Base-by-base conservation (phyloP, 2,113 vertebrate species). In the Catagonus wagneri region DNA sequence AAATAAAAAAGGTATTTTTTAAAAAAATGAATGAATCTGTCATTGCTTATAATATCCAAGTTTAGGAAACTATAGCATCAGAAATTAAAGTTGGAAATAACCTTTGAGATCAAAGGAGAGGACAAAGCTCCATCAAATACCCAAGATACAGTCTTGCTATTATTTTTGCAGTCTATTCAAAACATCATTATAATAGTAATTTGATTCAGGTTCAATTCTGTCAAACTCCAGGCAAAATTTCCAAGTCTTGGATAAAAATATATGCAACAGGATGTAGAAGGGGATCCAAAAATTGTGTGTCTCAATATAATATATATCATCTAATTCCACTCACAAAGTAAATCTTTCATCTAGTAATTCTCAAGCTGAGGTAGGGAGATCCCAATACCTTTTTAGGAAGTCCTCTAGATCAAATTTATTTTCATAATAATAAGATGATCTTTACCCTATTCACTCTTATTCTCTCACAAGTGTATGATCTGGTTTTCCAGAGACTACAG, bases 111-210 rank as follows among this genome's bases (percentile, higher is more conserved):
- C 19, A 52, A 89, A 90, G n/a, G 56, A 79, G 39, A 95, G 52
- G 56, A 90, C 29, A 60, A 84, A 90, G 12, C 12, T 44, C 50
- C 75, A 56, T 15, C 54, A 81, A 91, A 66, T 44, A 65, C 78
- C 36, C 32, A 84, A 90, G 93, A 69, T 32, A 34, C 14, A 52
- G 39, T 25, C 32, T 68, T 16, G 52, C 54, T 72, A 10, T 96
- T 69, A 66, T 32, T 91, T 95, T 78, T 93, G 61, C 58, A 95
- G 20, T 56, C 50, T 94, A 56, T 71, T 95, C n/a, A 95, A 58
- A 94, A 84, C 32, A 80, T 32, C 2, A 16, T 79, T 17, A 22
- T 89, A 52, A 85, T 68, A 89, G 27, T 69, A 79, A 89, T 84
- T 58, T 84, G 78, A 85, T 25, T 32, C 69, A 95, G 75, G 72